phyloP scores from a whole-genome alignment of 1,140 invertebrate genomes.

The Brachionus plicatilis region DNA sequence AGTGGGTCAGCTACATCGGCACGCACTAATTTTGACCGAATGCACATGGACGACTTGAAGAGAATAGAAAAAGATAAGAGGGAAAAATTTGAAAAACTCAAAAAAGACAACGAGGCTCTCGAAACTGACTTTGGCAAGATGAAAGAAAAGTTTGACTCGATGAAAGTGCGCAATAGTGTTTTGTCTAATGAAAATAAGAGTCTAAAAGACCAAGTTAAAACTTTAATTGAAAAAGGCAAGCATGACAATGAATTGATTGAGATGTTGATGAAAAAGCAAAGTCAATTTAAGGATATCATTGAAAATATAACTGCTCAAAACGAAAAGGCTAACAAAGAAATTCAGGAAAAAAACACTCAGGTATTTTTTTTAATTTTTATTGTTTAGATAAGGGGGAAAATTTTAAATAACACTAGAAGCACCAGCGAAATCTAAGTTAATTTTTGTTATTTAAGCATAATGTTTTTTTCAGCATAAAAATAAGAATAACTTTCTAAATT shows the following conservation, averaged over 20 bases:
- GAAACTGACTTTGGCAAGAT: conserved; percentile 36
- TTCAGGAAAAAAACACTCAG: conserved; percentile 43
- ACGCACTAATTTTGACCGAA: not conserved
- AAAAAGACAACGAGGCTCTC: conserved; percentile 11
- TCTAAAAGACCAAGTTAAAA: conserved; percentile 49
- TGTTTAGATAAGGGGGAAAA: too few species aligned
- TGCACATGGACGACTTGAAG: conserved; percentile 16
- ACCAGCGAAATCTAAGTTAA: too few species aligned
- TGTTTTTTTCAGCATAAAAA: too few species aligned
- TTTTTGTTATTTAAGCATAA: too few species aligned
- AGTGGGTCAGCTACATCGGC: conserved; percentile 24
- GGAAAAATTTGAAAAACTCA: conserved; percentile 46
- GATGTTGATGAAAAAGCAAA: conserved; percentile 45
- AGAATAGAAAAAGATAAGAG: conserved; percentile 51
- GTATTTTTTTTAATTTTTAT: not conserved
- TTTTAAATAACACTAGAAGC: too few species aligned
- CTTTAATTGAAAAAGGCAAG: conserved; percentile 50
- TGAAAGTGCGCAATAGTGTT: conserved; percentile 52
- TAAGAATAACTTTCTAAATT: too few species aligned
- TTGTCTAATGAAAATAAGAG: conserved; percentile 49
- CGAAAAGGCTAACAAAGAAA: conserved; percentile 42
- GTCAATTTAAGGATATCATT: conserved; percentile 47
- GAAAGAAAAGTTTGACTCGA: conserved; percentile 52
- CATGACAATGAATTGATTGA: conserved; percentile 53
- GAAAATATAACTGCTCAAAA: conserved; percentile 42